Evolutionary conservation across 2,113 vertebrate genomes (phyloP).

Genomic region (Brachypodius melanocephalos): DNA sequence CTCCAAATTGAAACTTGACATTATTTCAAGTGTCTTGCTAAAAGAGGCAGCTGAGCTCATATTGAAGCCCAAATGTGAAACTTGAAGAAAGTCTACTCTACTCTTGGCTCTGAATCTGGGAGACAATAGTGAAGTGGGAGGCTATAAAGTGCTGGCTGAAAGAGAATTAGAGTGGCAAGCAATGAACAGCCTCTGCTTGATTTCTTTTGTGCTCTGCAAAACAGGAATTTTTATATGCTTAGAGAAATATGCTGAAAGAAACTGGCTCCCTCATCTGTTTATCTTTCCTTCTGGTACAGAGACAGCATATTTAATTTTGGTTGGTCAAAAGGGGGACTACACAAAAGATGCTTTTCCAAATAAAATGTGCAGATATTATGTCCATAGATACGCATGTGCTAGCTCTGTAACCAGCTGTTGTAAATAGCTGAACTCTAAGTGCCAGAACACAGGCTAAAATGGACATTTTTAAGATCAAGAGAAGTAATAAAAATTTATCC

Average conservation of each 20-base stretch:
- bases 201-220: neutral
- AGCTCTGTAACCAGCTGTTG: neutral
- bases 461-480: neutral
- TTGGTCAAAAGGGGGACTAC: neutral
- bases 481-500: neutral
- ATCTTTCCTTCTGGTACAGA: neutral
- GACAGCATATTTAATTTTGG: neutral
- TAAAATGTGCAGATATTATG: neutral
- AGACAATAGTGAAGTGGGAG: neutral
- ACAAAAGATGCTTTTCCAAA: neutral
- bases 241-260: neutral
- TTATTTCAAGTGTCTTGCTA: neutral
- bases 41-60: neutral
- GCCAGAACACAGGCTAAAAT: neutral
- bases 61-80: neutral
- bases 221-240: neutral
- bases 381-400: neutral
- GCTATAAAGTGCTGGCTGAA: neutral
- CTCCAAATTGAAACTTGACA: neutral
- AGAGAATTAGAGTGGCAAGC: neutral
- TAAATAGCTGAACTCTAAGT: neutral
- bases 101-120: neutral
- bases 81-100: neutral
- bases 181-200: neutral
- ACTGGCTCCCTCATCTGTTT: neutral